phyloP scores from a whole-genome alignment of 2,888 invertebrate genomes.

The Stegophylla sp. region DNA sequence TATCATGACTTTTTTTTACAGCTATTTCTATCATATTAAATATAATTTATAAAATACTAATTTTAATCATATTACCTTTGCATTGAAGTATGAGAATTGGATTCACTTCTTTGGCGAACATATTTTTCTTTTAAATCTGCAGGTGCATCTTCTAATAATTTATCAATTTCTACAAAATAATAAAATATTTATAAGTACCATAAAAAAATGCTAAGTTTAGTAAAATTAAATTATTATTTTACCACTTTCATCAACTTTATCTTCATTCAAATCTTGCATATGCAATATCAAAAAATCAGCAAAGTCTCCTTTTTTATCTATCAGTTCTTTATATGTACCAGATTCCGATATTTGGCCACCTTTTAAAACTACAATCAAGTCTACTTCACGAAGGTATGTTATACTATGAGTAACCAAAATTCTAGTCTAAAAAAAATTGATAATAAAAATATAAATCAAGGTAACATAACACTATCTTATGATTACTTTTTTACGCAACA shows the following conservation, averaged over 20 bases:
- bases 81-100: constrained; percentile 48
- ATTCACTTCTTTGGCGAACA: constrained; percentile 52
- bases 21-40: too few relatives aligned
- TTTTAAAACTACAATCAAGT: constrained; percentile 87
- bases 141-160: constrained; percentile 52
- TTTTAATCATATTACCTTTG: constrained; percentile 66
- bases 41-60: too few relatives aligned
- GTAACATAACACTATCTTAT: not conserved
- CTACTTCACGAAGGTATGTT: constrained; percentile 87
- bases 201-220: not conserved
- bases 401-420: constrained; percentile 95
- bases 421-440: constrained; percentile 70
- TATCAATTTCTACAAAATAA: constrained; percentile 49
- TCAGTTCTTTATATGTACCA: constrained; percentile 87
- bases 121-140: constrained; percentile 57
- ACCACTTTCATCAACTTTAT: constrained; percentile 61
- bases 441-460: not conserved
- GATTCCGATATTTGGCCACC: constrained; percentile 86
- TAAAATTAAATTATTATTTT: not conserved
- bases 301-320: constrained; percentile 84
- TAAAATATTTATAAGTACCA: not conserved
- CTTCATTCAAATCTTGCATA: constrained; percentile 70
- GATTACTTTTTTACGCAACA: constrained; percentile 64
- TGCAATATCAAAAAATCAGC: constrained; percentile 84
- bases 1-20: too few relatives aligned